Percentiles rank a stretch among this genome's conserved stretches.
phyloP scores from a whole-genome alignment of 2,113 vertebrate genomes.

The Scomber colias region DNA sequence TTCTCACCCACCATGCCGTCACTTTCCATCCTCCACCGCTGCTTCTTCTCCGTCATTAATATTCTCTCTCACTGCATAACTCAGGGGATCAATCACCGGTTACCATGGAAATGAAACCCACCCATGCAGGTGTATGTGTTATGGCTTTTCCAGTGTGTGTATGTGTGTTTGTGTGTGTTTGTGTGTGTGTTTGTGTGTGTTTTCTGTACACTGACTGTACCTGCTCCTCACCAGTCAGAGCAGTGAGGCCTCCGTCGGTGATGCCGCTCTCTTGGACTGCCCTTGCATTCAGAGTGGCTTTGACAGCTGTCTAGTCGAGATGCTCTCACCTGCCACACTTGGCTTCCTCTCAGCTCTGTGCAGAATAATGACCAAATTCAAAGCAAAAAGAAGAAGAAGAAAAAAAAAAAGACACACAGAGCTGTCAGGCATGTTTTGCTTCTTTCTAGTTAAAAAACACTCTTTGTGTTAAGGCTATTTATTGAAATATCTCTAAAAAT shows the following conservation, averaged over 20 bases:
- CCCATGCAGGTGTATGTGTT: constrained; percentile 58
- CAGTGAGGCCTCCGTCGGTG: constrained; percentile 40
- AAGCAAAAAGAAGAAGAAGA: constrained; percentile 4
- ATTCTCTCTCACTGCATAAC: constrained; percentile 70
- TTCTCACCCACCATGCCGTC: constrained; percentile 44
- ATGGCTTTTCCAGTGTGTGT: constrained; percentile 7
- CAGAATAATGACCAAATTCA: constrained; percentile 69
- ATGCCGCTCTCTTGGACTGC: constrained; percentile 42
- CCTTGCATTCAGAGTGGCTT: constrained; percentile 51
- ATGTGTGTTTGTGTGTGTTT: constrained; percentile 16
- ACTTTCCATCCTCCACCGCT: constrained; percentile 39
- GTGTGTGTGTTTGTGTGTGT: constrained; percentile 9
- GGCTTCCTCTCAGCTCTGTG: constrained; percentile 59
- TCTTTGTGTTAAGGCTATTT: constrained; percentile 46
- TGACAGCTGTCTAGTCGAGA: constrained; percentile 76
- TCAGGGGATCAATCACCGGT: constrained; percentile 81
- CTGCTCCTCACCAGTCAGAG: constrained; percentile 58
- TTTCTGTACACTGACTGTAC: constrained; percentile 42
- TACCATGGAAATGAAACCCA: constrained; percentile 77
- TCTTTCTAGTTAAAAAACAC: constrained; percentile 45
- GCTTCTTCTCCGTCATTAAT: constrained; percentile 57
- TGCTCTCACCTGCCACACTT: constrained; percentile 71
- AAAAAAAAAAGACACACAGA: neutral
- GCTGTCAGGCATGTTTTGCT: constrained; percentile 61
- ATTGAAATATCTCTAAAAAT: constrained; percentile 50